phyloP scores from a whole-genome alignment of 2,113 vertebrate genomes.

The Sebastes schlegelii region DNA sequence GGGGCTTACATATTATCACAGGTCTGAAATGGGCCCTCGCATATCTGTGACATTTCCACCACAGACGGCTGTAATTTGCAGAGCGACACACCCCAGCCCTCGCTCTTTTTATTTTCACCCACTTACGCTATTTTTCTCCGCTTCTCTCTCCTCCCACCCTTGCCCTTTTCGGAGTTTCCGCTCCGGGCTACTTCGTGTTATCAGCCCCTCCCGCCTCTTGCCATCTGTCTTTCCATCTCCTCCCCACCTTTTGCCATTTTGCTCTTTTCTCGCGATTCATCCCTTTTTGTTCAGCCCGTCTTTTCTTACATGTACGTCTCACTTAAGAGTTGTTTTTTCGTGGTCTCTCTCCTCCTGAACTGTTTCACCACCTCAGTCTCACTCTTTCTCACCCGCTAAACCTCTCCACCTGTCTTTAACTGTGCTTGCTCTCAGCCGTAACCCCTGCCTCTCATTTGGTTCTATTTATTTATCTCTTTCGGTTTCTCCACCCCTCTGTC shows the following conservation, averaged over 20 bases:
- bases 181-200: constrained; percentile 60
- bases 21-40: constrained; percentile 56
- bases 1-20: constrained; percentile 66
- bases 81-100: constrained; percentile 49
- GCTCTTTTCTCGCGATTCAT: constrained; percentile 37
- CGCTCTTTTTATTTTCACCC: constrained; percentile 53
- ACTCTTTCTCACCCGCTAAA: constrained; percentile 18
- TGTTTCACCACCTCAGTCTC: background rate
- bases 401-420: constrained; percentile 32
- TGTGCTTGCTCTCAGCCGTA: constrained; percentile 4
- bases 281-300: constrained; percentile 1
- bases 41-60: constrained; percentile 79
- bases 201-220: constrained; percentile 44
- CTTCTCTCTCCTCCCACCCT: constrained; percentile 51
- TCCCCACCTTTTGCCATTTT: constrained; percentile 47
- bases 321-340: constrained; percentile 19
- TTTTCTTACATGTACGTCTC: constrained; percentile 33
- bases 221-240: constrained; percentile 33
- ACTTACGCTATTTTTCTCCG: constrained; percentile 24
- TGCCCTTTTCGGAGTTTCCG: constrained; percentile 64
- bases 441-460: constrained; percentile 52
- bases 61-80: constrained; percentile 70
- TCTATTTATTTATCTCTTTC: constrained; percentile 54
- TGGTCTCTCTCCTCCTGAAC: background rate
- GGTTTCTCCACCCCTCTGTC: constrained; percentile 27